Base-by-base conservation (phyloP, 2,113 vertebrate genomes). In the Furnarius figulus region DNA sequence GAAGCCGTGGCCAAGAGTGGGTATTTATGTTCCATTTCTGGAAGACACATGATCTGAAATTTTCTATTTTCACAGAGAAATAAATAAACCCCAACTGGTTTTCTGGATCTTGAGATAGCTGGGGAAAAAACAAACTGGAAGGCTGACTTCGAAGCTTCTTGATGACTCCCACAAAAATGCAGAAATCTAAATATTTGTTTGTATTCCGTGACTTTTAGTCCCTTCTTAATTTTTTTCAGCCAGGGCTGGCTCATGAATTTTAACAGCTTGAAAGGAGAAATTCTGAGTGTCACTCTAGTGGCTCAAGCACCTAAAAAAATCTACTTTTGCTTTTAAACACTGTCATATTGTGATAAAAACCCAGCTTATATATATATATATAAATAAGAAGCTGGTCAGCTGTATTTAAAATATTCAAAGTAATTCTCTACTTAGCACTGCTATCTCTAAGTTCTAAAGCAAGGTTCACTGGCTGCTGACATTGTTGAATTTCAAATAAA, bases 391-490 rank as follows among this genome's bases (percentile, higher is more conserved):
- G 68, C 77, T 89, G 95, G 92, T 81, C 95, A 91, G 84, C 87
- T 97, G 89, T 74, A 85, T 77, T 89, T 91, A 91, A 93, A 96
- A 95, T 96, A 94, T 87, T 91, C 87, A 53, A 87, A 93, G 87
- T 91, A 81, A 94, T 91, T 97, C 84, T 87, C 65, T 46, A 86
- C 84, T 91, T 93, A 89, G 80, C 66, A 81, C 81, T 93, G 81
- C 79, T 66, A 39, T 82, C 88, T 85, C 78, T 53, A 80, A 59
- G 76, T 77, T 46, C 74, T 74, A 91, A 91, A 75, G 73, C 66
- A 88, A 87, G 84, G 89, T 91, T 91, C 23, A 5, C 40, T 94
- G 93, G 61, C 91, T 94, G 95, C 95, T 96, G 95, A 74, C 95
- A 78, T 63, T 59, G 83, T 81, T 95, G 91, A 84, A 91, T 91